Conservation (phyloP, 2,888 invertebrate genomes). For the Lasioglossum pauxillum region DNA sequence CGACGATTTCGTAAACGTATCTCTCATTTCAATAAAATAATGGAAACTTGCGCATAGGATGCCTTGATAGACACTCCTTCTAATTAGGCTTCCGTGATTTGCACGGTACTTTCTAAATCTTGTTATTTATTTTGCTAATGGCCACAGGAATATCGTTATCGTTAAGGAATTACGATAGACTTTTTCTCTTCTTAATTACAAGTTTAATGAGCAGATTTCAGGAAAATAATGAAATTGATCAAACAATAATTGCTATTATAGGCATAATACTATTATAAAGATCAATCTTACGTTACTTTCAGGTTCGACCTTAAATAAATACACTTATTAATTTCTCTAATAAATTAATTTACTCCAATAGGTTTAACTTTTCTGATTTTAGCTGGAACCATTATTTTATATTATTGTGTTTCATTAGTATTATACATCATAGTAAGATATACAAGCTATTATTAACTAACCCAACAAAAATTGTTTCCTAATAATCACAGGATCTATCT, state of each 20-base stretch:
- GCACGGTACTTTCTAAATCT: conserved; percentile 67
- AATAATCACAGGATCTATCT: conserved; percentile 84
- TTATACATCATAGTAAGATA: conserved; percentile 74
- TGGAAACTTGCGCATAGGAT: conserved; percentile 54
- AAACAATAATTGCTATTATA: conserved; percentile 73
- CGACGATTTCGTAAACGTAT: conserved; percentile 15
- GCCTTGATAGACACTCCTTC: conserved; percentile 50
- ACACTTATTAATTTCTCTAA: conserved; percentile 75
- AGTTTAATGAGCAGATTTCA: conserved; percentile 77
- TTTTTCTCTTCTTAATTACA: conserved; percentile 58
- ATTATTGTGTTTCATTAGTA: conserved; percentile 79
- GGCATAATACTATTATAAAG: conserved; percentile 73
- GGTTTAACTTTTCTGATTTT: conserved; percentile 81
- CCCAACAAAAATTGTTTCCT: conserved; percentile 80
- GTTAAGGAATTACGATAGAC: conserved; percentile 45
- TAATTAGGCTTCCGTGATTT: conserved; percentile 74
- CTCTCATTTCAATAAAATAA: conserved; percentile 9
- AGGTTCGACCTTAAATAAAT: conserved; percentile 82
- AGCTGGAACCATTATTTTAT: conserved; percentile 78
- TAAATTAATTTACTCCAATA: conserved; percentile 82
- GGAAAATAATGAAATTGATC: conserved; percentile 74
- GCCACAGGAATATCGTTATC: conserved; percentile 70
- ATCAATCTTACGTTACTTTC: conserved; percentile 83
- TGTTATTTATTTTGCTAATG: conserved; percentile 55
- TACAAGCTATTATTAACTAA: conserved; percentile 76